Base-by-base conservation (phyloP, 2,888 invertebrate species). In the Maniola hyperantus region DNA sequence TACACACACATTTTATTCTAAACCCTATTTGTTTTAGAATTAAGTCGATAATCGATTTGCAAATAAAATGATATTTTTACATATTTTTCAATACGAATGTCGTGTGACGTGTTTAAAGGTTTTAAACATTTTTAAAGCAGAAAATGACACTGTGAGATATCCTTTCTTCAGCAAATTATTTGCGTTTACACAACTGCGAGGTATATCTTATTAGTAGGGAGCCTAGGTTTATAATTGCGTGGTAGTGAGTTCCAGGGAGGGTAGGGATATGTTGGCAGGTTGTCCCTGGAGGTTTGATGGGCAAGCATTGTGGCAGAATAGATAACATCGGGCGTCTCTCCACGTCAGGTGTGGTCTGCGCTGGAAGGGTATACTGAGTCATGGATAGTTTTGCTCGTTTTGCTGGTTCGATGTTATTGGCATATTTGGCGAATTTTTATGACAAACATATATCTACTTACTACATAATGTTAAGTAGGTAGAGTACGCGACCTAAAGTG, bases 311-410 rank as follows among this genome's bases (percentile, higher is more conserved):
- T 85, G 42, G 70, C 65, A 68, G 67, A 77, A 82, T 83, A 85
- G 88, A 88, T 87, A 87, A 78, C 74, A 87, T 87, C 88, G 78
- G 77, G 75, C 76, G 79, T 77, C 80, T 75, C 77, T 46, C 26
- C 54, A 7, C 54, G 18, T 82, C 84, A 81, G 80, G 87, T 88
- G 88, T 88, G 88, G 88, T 85, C 87, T 81, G 63, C 33, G 54
- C n/a, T 51, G 61, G n/a, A 39, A 36, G 76, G 74, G 39, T 54
- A 48, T 46, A 18, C 48, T 68, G 66, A 68, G 36, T 70, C 70
- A 68, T 65, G 39, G 60, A 46, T 55, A 26, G 50, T 64, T 61
- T 77, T 77, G 79, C 69, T 64, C 48, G 54, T 63, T 54, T 63
- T 63, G 46, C 26, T n/a, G 39, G 10, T 54, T 44, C 36, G 54